A percentile compares a stretch with the other conserved stretches of the same genome.
These are phyloP conservation scores for Heliconius congener DNA, from an alignment of 1,140 invertebrate genomes.

Conservation along the genomic window DNA sequence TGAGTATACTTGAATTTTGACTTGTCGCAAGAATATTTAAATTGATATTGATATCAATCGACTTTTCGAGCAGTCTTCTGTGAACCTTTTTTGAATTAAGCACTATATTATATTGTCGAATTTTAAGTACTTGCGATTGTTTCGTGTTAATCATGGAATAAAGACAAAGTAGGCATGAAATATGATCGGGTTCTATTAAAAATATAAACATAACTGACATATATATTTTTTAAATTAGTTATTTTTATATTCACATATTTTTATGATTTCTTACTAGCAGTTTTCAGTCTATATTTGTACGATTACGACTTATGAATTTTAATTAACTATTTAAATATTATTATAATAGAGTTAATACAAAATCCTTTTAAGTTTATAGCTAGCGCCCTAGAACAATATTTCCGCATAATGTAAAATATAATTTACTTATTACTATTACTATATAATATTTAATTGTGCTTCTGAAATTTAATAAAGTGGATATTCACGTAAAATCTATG, in stretches of 20 bases:
- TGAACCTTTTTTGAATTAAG: not conserved
- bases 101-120: not conserved
- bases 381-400: not conserved
- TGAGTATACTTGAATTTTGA: not conserved
- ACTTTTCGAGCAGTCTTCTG: not conserved
- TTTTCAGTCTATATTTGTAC: not conserved
- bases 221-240: not conserved
- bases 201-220: too few relatives aligned
- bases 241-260: not conserved
- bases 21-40: not conserved
- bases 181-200: too few relatives aligned
- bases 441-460: too few relatives aligned
- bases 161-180: not conserved
- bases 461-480: too few relatives aligned
- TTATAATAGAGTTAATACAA: not conserved
- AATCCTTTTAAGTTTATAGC: not conserved
- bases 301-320: not conserved
- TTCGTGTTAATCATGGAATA: not conserved
- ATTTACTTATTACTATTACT: too few relatives aligned
- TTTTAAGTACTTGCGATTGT: not conserved
- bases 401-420: not conserved
- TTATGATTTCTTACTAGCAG: not conserved
- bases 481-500: too few relatives aligned
- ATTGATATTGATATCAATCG: not conserved
- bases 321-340: not conserved